Evolutionary conservation across 2,113 vertebrate species (phyloP), one percentile per base, ranked within the genome.

Genomic region (Paramisgurnus dabryanus): DNA sequence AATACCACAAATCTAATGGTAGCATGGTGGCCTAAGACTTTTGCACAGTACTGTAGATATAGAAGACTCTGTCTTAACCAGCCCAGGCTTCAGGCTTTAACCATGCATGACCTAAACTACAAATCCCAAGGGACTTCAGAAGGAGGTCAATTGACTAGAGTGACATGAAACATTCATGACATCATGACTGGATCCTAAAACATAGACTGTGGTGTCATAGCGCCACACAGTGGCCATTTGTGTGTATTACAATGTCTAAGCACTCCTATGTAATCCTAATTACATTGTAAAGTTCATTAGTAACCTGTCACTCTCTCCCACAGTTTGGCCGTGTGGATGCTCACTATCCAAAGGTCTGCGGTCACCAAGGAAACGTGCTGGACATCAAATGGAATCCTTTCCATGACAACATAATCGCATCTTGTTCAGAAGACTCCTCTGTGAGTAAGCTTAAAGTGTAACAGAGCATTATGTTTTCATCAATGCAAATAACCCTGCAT

Each of bases 321-420:
- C 86, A 94, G 93, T 71, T 88, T 0, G 97, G 98, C 7, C 94
- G 97, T 47, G 95, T 98, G 45, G 96, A 98, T 27, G 95, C 96
- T 2, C 97, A 97, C 85, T 92, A 95, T 87, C 96, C 97, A 50
- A 98, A 98, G 85, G 94, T 99, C 22, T 99, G 98, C 0, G 97
- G 97, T 0, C 97, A 99, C 90, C 97, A 98, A 72, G 97, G 98
- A 65, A 98, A 97, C 0, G 97, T 99, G 13, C 92, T 99, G 87
- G 98, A 99, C 69, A 97, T 99, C 93, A 99, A 99, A 81, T 99
- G 98, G 98, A 99, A 98, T 34, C 98, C 98, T n/a, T 99, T 99
- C 89, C 95, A 97, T 63, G 97, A 99, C 80, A 98, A 98, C 91
- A 92, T 99, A 90, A 94, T 99, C 0, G 98, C 98, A 0, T 99